These are phyloP conservation scores for Microctenopoma steveboyesi DNA, from an alignment of 2,797 vertebrate species.

Conservation along the genomic window DNA sequence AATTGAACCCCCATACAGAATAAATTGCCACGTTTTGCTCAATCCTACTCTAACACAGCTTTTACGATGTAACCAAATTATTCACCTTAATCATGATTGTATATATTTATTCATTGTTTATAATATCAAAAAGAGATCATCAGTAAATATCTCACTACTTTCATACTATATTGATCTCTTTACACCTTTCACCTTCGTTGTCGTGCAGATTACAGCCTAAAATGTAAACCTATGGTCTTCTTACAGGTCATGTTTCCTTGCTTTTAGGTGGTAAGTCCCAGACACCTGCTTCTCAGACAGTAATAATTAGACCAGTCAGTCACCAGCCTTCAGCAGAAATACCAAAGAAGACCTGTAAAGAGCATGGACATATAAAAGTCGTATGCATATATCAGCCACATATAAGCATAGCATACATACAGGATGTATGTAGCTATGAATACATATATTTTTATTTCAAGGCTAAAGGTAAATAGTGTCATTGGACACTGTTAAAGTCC, in stretches of 20 bases:
- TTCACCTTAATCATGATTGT: constrained; percentile 12
- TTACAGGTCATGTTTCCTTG: constrained; percentile 64
- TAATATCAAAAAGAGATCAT: constrained; percentile 32
- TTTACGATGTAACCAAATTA: constrained; percentile 5
- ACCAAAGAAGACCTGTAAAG: constrained; percentile 9
- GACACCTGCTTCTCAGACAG: constrained; percentile 49
- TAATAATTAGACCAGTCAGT: constrained; percentile 49
- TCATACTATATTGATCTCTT: constrained; percentile 17
- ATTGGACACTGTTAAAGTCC: too few species aligned
- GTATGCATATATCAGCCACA: too few species aligned
- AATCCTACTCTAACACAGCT: neutral
- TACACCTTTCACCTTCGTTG: constrained; percentile 26
- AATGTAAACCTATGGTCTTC: constrained; percentile 42
- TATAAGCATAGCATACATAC: too few species aligned
- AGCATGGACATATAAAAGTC: neutral
- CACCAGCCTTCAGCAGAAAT: constrained; percentile 21
- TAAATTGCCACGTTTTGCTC: neutral
- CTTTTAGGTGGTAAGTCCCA: constrained; percentile 49
- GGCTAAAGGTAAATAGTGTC: too few species aligned
- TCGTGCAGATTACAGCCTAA: constrained; percentile 53
- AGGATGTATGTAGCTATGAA: neutral
- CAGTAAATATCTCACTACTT: constrained; percentile 26
- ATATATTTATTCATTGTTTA: constrained; percentile 12
- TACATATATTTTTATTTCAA: neutral
- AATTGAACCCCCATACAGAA: neutral